These are phyloP conservation scores for Pandemis heparana DNA, from an alignment of 2,888 invertebrate genomes.

Conservation along the genomic window DNA sequence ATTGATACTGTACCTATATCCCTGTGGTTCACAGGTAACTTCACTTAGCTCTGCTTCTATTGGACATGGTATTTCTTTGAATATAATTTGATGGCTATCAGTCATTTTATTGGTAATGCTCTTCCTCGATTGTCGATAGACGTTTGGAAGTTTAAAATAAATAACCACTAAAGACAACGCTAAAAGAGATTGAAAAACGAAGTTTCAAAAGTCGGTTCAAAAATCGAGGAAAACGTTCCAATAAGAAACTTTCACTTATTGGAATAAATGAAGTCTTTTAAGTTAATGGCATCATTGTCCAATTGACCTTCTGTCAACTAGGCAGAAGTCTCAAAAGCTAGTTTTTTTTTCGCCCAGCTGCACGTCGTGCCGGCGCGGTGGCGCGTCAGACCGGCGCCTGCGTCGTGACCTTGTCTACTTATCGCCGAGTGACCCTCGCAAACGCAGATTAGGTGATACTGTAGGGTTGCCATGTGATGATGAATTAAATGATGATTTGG, in stretches of 20 bases:
- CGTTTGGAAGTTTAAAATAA: too few species aligned
- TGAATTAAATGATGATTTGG: neutral
- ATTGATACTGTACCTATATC: too few species aligned
- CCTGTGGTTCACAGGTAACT: too few species aligned
- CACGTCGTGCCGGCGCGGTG: constrained; percentile 58
- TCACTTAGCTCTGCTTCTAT: too few species aligned
- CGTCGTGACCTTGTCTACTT: constrained; percentile 83
- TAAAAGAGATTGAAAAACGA: too few species aligned
- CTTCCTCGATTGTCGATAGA: too few species aligned
- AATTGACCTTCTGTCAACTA: neutral
- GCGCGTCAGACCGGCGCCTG: constrained; percentile 74
- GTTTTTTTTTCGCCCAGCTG: constrained; percentile 37
- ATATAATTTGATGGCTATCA: too few species aligned
- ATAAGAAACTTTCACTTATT: neutral
- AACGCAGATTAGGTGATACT: constrained; percentile 71
- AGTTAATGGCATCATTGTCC: neutral
- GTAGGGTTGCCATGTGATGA: constrained; percentile 48
- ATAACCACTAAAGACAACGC: too few species aligned
- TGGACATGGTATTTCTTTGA: too few species aligned
- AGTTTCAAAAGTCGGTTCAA: too few species aligned
- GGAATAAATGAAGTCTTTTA: neutral
- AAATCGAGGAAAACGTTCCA: neutral
- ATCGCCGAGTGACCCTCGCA: constrained; percentile 81
- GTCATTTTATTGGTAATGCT: too few species aligned
- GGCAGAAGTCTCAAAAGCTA: constrained; percentile 2